Evolutionary conservation across 2,888 invertebrate species (phyloP).

Genomic region (Leptinotarsa haldemani): DNA sequence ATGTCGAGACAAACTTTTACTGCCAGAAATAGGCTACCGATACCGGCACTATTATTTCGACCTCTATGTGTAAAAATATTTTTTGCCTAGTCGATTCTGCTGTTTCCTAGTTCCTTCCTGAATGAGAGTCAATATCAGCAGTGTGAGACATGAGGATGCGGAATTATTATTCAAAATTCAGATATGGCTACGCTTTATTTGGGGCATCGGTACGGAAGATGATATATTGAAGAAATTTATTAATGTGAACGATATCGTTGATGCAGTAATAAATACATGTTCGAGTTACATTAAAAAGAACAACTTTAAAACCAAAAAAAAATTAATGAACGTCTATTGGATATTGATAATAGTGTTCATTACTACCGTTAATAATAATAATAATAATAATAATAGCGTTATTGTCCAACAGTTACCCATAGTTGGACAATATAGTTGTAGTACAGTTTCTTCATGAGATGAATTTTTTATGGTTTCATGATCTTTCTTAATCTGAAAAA

Average conservation of each 20-base stretch:
- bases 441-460: too few relatives aligned
- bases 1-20: not conserved
- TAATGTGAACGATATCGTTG: too few relatives aligned
- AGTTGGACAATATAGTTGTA: too few relatives aligned
- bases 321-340: too few relatives aligned
- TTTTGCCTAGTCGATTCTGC: not conserved
- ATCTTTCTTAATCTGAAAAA: not conserved
- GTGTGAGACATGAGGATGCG: not conserved
- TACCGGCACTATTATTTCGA: not conserved
- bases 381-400: too few relatives aligned
- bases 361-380: too few relatives aligned
- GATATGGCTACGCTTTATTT: constrained; percentile 2
- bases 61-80: not conserved
- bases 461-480: not conserved
- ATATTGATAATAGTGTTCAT: too few relatives aligned
- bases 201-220: not conserved
- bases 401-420: too few relatives aligned
- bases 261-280: too few relatives aligned
- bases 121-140: not conserved
- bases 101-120: not conserved
- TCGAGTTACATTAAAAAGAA: too few relatives aligned
- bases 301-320: too few relatives aligned
- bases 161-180: not conserved
- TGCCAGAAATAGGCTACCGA: constrained; percentile 14
- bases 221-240: too few relatives aligned